Base-by-base conservation (phyloP, 2,888 invertebrate genomes). In the Odontothrips loti region DNA sequence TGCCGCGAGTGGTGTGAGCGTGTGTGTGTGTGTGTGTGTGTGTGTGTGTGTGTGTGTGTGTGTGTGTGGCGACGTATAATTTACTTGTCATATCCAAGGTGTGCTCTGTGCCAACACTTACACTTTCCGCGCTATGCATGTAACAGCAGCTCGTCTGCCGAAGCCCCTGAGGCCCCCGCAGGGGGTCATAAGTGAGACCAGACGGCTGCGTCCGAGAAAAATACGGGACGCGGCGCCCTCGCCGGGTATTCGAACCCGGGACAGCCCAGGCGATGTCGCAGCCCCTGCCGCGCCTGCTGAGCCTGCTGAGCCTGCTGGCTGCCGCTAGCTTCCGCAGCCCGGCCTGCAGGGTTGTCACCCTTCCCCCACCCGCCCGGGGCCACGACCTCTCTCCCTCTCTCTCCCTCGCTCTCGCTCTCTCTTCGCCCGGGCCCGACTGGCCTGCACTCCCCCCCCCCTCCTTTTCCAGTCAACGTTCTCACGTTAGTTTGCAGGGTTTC, bases 401-500 rank as follows among this genome's bases (percentile, higher is more conserved):
- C 51, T 51, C 51, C 9, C 51, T 51, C 51, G 2, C 51, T 51
- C 51, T 10, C 15, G 2, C 51, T 10, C 68, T 3, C 68, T 6
- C 68, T n/a, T 23, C 23, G 9, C 23, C 68, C 68, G 20, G 2
- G 9, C 63, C 23, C n/a, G 9, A 23, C 0, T 6, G 6, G 23
- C 23, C 68, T 23, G n/a, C n/a, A n/a, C n/a, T n/a, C n/a, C 68
- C 11, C 68, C 8, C 68, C 11, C n/a, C 23, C n/a, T 9, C 63
- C 23, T 20, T 11, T 23, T 23, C 27, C 68, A 27, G 68, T 75
- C 68, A 75, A 27, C 68, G 68, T 75, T 75, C 68, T 75, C 68
- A 75, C 68, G 68, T 75, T 75, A 27, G 68, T 75, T 75, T 75
- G 68, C 58, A 58, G 58, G 58, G 58, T 58, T 58, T 75, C 23